These are phyloP conservation scores for Lepidurus arcticus DNA, from an alignment of 1,140 invertebrate species.

Conservation along the genomic window DNA sequence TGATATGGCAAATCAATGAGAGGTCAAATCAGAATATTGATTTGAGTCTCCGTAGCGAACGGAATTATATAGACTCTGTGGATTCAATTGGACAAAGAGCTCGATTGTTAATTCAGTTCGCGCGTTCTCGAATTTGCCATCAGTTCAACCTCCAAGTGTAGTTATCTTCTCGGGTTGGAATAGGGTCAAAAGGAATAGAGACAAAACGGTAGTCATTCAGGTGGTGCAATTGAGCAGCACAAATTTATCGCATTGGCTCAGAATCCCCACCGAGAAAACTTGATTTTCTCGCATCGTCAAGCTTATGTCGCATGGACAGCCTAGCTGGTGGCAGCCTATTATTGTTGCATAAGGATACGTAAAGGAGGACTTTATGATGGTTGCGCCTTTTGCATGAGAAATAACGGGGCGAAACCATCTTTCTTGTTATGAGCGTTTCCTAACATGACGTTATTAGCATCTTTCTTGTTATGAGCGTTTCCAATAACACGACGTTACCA, in stretches of 20 bases:
- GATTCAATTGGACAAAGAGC: too few species aligned
- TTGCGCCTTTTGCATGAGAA: background rate
- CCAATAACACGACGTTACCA: background rate
- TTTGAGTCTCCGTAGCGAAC: too few species aligned
- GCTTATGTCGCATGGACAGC: background rate
- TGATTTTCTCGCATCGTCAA: conserved; percentile 7
- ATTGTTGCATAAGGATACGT: background rate
- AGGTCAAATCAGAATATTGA: too few species aligned
- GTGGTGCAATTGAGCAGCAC: background rate
- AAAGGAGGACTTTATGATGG: background rate
- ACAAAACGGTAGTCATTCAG: background rate
- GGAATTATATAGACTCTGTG: too few species aligned
- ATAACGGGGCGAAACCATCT: background rate
- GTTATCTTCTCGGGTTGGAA: too few species aligned
- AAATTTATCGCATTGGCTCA: background rate
- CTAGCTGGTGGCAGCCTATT: background rate
- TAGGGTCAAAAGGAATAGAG: too few species aligned
- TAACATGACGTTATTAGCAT: background rate
- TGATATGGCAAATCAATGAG: too few species aligned
- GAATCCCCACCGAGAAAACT: background rate
- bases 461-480: background rate
- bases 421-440: background rate
- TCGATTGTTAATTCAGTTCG: too few species aligned
- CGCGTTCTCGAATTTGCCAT: too few species aligned
- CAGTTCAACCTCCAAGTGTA: too few species aligned